Evolutionary conservation across 2,797 vertebrate species (phyloP).

Genomic region (Gymnocypris eckloni): DNA sequence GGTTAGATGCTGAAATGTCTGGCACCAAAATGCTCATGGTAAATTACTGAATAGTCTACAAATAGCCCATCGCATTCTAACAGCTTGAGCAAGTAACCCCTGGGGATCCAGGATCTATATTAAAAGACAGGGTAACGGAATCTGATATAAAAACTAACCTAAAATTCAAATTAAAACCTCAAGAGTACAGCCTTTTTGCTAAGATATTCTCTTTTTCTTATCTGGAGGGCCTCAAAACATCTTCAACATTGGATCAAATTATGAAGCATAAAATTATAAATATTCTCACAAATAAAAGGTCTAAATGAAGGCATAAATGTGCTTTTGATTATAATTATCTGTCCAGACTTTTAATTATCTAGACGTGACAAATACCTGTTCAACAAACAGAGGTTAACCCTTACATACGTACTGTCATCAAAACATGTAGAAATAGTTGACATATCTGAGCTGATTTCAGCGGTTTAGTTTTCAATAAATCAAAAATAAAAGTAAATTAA

Average conservation of each 20-base stretch:
- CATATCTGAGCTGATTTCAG: slow-evolving; percentile 1
- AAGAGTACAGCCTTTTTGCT: neutral
- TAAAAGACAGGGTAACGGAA: slow-evolving; percentile 14
- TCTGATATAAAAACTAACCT: neutral
- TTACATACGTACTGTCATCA: neutral
- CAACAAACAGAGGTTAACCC: neutral
- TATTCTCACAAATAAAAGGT: neutral
- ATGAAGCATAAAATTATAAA: neutral
- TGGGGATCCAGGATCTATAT: slow-evolving; percentile 12
- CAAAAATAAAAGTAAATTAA: neutral
- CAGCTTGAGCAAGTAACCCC: slow-evolving; percentile 52
- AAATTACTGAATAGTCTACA: slow-evolving; percentile 55
- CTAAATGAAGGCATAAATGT: neutral
- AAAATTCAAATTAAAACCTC: neutral
- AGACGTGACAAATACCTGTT: neutral
- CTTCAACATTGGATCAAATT: neutral
- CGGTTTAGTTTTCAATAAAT: neutral
- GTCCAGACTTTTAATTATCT: neutral
- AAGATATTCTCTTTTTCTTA: slow-evolving; percentile 3
- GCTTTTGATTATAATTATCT: neutral
- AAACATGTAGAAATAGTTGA: neutral
- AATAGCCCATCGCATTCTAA: slow-evolving; percentile 58
- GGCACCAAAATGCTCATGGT: slow-evolving; percentile 44
- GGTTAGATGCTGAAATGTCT: slow-evolving; percentile 43
- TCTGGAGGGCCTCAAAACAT: neutral